These are phyloP conservation scores for Stichodactyla mertensii DNA, from an alignment of 64 coral and sea anemone genomes.

Conservation along the genomic window DNA sequence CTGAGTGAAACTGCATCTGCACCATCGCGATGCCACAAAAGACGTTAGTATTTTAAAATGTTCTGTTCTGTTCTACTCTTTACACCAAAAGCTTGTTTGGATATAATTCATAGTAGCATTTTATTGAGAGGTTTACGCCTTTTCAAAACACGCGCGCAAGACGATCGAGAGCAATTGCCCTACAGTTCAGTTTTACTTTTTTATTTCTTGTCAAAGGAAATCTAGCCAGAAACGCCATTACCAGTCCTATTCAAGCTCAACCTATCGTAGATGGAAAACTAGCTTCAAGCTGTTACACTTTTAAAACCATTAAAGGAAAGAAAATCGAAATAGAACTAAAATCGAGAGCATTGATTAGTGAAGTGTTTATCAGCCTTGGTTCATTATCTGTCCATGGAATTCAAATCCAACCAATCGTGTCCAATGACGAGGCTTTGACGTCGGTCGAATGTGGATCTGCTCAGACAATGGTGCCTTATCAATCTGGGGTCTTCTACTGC, in stretches of 20 bases:
- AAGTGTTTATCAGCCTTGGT: background rate
- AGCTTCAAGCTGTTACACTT: background rate
- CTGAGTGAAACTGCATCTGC: background rate
- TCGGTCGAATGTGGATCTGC: background rate
- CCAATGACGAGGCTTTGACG: background rate
- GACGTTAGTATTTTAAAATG: background rate
- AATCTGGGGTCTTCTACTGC: background rate
- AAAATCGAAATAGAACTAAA: background rate
- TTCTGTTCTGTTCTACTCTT: background rate
- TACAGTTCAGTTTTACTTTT: background rate
- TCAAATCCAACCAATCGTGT: background rate
- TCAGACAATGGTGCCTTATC: background rate
- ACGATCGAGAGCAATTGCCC: constrained; percentile 16
- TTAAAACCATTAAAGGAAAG: background rate
- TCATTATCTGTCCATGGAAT: background rate
- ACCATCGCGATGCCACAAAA: constrained; percentile 7
- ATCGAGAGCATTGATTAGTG: background rate
- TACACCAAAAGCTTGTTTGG: too few relatives aligned
- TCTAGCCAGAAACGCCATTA: background rate
- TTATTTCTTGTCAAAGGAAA: background rate
- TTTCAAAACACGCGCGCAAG: background rate
- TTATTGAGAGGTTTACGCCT: too few relatives aligned
- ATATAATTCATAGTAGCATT: too few relatives aligned
- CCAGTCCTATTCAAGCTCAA: background rate
- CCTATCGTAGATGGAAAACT: background rate